Conservation (phyloP, 1,140 invertebrate species). For the Trypoxylus dichotomus region DNA sequence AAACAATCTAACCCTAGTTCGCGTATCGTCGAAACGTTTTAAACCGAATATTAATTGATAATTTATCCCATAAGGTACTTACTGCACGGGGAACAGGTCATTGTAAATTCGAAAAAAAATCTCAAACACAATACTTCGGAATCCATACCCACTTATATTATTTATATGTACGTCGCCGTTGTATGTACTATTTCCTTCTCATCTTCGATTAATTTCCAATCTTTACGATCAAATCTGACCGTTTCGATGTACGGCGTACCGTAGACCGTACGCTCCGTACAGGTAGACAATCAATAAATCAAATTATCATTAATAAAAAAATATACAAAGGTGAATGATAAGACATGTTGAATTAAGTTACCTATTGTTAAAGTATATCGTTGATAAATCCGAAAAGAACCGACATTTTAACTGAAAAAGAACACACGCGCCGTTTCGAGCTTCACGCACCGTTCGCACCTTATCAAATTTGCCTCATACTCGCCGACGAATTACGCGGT, state of each 20-base stretch:
- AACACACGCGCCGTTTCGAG: conserved; percentile 21
- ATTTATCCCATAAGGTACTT: background rate
- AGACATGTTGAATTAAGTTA: conserved; percentile 49
- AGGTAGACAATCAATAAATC: conserved; percentile 41
- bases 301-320: conserved; percentile 44
- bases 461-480: conserved; percentile 28
- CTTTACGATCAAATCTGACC: background rate
- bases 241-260: background rate
- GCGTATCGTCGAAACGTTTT: background rate
- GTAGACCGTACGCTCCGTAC: background rate
- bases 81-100: background rate
- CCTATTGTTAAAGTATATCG: conserved; percentile 48
- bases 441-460: background rate
- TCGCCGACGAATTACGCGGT: background rate
- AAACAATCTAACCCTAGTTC: background rate
- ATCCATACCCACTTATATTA: conserved; percentile 3
- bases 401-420: conserved; percentile 30
- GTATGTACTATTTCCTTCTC: background rate
- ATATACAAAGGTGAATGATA: conserved; percentile 49
- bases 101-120: background rate
- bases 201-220: background rate
- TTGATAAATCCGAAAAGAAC: conserved; percentile 30
- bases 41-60: background rate
- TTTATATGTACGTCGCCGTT: background rate
- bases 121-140: background rate